Evolutionary conservation across 1,140 invertebrate species (phyloP), one percentile per base, ranked within the genome.

Genomic region (Fragariocoptes setiger): DNA sequence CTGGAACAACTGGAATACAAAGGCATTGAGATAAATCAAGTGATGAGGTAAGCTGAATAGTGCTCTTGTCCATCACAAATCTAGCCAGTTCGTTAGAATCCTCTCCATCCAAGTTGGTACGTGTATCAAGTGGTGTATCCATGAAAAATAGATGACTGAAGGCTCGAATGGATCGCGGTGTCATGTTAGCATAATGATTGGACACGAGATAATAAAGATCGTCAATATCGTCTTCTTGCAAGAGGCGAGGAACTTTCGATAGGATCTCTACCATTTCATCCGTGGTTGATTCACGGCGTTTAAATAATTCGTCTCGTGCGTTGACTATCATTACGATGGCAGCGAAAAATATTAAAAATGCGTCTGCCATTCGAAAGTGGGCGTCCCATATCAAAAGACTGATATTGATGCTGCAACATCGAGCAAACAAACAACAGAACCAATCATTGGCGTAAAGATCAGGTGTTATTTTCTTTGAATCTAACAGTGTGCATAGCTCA

Each of bases 321-420:
- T 94, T 95, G 37, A 94, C 70, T 13, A 95, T 66, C 62, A 97
- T 85, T 36, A 94, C 88, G 18, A 97, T 63, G 1, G 76, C 74
- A 37, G 97, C 63, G 53, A 90, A 94, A 56, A 95, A 83, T 48
- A 90, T 69, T 46, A 95, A 76, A 62, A 94, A 97, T 17, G 80
- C 79, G 64, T 97, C 88, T 18, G 71, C 69, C 56, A 82, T 76
- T 62, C 92, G 85, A 53, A 97, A 86, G 55, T 95, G 95, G 21
- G 85, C 65, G 62, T 95, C 88, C 90, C 90, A 97, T 70, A 97
- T 79, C 46, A 69, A 70, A 42, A 76, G 68, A 40, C 78, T 74
- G 5, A 86, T 76, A 48, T 75, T 70, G 39, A 88, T 62, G 49
- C 67, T 73, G 56, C 83, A 88, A 19, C 71, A 71, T 17, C 71